Evolutionary conservation across 2,797 vertebrate genomes (phyloP).

Genomic region (Eurystomus glaucurus): DNA sequence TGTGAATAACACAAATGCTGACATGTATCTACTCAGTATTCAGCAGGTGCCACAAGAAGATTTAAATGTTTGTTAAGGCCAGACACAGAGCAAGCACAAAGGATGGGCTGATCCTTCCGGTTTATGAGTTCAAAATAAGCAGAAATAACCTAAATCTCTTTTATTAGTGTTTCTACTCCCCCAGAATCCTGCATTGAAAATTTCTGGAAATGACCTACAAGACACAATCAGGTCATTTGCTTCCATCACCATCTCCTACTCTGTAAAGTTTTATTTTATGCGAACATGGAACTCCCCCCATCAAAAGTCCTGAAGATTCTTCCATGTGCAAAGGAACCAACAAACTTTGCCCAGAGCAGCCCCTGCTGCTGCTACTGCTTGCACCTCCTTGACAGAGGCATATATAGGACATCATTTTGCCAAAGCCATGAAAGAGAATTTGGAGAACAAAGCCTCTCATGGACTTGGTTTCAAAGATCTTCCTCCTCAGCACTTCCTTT

Average conservation of each 20-base stretch:
- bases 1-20: neutral
- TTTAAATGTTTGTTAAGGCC: neutral
- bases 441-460: neutral
- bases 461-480: neutral
- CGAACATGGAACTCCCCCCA: neutral
- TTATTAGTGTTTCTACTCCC: neutral
- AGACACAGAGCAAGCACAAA: neutral
- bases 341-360: no score
- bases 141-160: neutral
- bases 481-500: neutral
- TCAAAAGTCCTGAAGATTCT: neutral
- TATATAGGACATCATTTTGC: no score
- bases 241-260: neutral
- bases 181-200: neutral
- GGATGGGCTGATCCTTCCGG: neutral
- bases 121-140: neutral
- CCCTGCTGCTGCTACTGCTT: no score
- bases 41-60: neutral
- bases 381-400: neutral
- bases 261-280: neutral
- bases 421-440: no score
- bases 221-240: neutral
- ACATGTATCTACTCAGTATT: neutral
- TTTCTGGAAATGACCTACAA: neutral
- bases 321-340: no score